Evolutionary conservation across 2,113 vertebrate genomes (phyloP).

Genomic region (Sialia sialis): DNA sequence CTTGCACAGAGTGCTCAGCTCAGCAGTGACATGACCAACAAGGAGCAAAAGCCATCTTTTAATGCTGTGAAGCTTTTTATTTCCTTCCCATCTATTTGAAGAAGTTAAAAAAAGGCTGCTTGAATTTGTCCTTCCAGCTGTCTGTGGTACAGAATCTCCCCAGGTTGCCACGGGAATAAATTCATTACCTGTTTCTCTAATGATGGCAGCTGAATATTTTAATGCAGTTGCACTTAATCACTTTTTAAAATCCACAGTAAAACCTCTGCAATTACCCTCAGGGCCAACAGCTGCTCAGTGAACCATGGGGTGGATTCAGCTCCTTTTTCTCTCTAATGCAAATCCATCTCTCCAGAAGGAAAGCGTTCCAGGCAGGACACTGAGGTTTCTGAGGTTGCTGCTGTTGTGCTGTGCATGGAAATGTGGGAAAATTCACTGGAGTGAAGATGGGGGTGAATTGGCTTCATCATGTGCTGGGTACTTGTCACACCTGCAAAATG

Average conservation of each 20-base stretch:
- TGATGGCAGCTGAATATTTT: not conserved
- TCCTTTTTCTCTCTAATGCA: not conserved
- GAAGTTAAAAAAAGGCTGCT: not conserved
- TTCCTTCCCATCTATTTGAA: not conserved
- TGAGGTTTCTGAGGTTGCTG: not conserved
- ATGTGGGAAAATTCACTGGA: not conserved
- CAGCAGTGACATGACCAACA: accelerated
- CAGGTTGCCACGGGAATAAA: not conserved
- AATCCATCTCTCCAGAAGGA: not conserved
- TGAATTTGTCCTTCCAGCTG: not conserved
- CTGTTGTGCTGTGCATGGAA: not conserved
- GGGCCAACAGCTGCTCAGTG: not conserved
- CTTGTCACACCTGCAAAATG: not conserved
- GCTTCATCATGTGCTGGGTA: not conserved
- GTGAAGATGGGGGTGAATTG: not conserved
- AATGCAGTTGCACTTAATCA: not conserved
- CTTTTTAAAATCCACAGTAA: not conserved
- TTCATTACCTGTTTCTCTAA: not conserved
- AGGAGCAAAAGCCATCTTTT: not conserved
- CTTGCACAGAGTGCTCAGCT: not conserved
- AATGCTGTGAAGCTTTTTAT: not conserved
- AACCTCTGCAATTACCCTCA: not conserved
- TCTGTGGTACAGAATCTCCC: not conserved
- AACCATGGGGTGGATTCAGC: not conserved
- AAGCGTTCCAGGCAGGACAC: not conserved